phyloP scores from a whole-genome alignment of 2,888 invertebrate species.

The Andrena camellia region DNA sequence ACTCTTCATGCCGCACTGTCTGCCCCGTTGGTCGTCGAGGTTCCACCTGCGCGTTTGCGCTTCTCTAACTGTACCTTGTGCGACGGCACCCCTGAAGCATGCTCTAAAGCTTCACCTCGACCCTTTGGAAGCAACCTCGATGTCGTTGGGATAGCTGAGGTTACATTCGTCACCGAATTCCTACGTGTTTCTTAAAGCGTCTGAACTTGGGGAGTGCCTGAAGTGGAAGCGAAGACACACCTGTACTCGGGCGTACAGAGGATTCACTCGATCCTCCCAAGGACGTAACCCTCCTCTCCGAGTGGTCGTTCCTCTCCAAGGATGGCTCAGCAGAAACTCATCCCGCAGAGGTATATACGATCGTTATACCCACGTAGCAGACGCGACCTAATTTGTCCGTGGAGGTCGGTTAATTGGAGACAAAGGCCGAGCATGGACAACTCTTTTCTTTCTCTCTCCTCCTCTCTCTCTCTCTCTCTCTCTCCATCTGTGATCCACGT shows the following conservation, averaged over 20 bases:
- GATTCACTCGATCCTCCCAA: conserved; percentile 32
- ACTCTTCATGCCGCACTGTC: conserved; percentile 61
- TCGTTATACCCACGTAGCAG: conserved; percentile 64
- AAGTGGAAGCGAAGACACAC: neutral
- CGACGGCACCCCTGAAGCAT: neutral
- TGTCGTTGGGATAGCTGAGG: no score
- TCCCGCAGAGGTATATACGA: conserved; percentile 40
- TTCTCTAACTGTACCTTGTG: neutral
- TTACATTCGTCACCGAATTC: neutral
- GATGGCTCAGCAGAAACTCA: conserved; percentile 41
- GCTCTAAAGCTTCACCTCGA: neutral
- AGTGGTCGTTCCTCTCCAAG: conserved; percentile 28
- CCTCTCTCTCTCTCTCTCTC: conserved; percentile 7
- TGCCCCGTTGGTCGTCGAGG: conserved; percentile 39
- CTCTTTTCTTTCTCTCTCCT: conserved; percentile 23
- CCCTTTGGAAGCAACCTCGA: neutral
- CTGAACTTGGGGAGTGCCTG: neutral
- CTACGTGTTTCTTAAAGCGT: neutral
- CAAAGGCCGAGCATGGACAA: conserved; percentile 64
- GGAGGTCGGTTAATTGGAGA: conserved; percentile 77
- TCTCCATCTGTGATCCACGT: neutral
- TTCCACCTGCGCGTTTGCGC: conserved; percentile 37
- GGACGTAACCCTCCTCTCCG: conserved; percentile 14
- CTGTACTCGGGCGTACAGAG: conserved; percentile 3
- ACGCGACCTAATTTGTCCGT: conserved; percentile 78